Evolutionary conservation across 1,140 invertebrate genomes (phyloP).

Genomic region (Trichonephila inaurata): DNA sequence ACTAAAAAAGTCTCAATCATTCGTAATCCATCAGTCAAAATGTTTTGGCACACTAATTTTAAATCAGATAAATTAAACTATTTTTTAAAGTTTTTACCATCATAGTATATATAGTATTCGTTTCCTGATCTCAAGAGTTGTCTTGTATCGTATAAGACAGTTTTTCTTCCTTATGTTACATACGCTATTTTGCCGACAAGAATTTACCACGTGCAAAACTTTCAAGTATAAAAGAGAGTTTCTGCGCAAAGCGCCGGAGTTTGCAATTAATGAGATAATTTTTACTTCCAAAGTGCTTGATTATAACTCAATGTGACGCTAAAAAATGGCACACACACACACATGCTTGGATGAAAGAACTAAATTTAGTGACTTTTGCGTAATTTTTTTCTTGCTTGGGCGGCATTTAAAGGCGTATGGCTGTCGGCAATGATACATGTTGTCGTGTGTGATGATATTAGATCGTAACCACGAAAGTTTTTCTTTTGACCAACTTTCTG

Average conservation of each 20-base stretch:
- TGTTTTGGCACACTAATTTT: too few species aligned
- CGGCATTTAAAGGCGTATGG: constrained; percentile 16
- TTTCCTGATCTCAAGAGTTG: too few species aligned
- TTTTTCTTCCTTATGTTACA: too few species aligned
- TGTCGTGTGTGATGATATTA: background rate
- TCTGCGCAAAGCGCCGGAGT: background rate
- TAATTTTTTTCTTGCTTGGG: background rate
- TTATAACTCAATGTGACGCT: constrained; percentile 23
- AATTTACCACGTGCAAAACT: background rate
- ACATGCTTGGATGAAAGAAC: background rate
- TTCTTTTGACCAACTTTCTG: background rate
- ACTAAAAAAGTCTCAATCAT: too few species aligned
- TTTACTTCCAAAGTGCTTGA: background rate
- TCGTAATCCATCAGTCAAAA: too few species aligned
- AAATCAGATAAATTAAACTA: too few species aligned
- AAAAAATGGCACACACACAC: too few species aligned
- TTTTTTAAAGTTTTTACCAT: too few species aligned
- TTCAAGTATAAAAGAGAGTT: background rate
- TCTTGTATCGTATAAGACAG: too few species aligned
- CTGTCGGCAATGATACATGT: constrained; percentile 6
- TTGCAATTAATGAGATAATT: background rate
- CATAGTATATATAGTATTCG: too few species aligned
- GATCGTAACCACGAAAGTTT: background rate
- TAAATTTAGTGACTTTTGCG: background rate
- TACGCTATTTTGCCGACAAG: too few species aligned